Conservation (phyloP, 2,113 vertebrate species). For the Xerus inauris region DNA sequence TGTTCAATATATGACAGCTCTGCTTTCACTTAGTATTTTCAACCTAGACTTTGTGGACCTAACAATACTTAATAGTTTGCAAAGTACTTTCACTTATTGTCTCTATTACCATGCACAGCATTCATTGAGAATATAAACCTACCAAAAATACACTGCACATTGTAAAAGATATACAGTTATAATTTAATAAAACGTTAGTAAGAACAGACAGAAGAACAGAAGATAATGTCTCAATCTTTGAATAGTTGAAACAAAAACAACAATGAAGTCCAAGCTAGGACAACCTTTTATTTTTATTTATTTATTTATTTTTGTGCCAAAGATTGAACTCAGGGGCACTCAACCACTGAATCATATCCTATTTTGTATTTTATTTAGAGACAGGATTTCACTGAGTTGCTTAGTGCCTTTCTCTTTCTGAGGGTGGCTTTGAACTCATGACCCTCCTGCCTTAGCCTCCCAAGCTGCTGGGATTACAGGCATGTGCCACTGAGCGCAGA, state of each 20-base stretch:
- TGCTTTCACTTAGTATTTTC: background rate
- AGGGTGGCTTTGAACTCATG: too few relatives aligned
- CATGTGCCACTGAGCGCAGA: too few relatives aligned
- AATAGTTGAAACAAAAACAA: background rate
- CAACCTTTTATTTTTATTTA: too few relatives aligned
- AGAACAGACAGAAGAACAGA: background rate
- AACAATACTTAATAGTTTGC: background rate
- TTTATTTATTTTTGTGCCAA: too few relatives aligned
- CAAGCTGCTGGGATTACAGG: too few relatives aligned
- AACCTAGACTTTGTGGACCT: background rate
- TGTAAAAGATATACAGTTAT: rapidly evolving
- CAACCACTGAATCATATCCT: too few relatives aligned
- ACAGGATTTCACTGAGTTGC: too few relatives aligned
- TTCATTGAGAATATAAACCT: background rate
- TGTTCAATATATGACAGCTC: background rate
- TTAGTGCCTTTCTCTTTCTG: too few relatives aligned
- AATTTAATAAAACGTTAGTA: background rate
- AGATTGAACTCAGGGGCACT: too few relatives aligned
- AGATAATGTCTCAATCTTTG: background rate
- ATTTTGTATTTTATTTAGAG: too few relatives aligned
- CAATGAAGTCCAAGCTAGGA: background rate
- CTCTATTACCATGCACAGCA: background rate
- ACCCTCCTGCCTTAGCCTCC: too few relatives aligned
- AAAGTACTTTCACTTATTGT: background rate
- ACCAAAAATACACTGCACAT: background rate